Percentiles rank a stretch among this genome's conserved stretches.
These are phyloP conservation scores for Drosophila testacea DNA, from an alignment of 2,888 invertebrate genomes.

Conservation along the genomic window DNA sequence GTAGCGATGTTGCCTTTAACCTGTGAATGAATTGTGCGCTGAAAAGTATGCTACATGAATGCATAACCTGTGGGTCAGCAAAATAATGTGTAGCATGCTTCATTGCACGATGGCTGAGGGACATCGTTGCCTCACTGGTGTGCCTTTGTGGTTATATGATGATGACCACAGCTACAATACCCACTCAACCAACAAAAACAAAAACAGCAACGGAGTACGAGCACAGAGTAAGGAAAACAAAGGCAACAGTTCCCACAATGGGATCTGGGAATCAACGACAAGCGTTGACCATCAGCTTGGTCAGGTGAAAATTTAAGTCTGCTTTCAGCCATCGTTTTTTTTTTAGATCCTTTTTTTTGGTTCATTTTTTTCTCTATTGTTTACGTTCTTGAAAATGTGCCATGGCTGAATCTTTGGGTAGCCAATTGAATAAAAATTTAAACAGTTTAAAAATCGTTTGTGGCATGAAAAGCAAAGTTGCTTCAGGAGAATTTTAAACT, in stretches of 20 bases:
- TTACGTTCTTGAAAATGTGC: slow-evolving; percentile 10
- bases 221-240: slow-evolving; percentile 39
- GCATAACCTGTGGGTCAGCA: slow-evolving; percentile 63
- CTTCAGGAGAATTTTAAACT: not conserved
- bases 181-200: slow-evolving; percentile 39
- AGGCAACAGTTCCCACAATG: slow-evolving; percentile 51
- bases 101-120: slow-evolving; percentile 50
- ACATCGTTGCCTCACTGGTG: slow-evolving; percentile 14
- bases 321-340: slow-evolving; percentile 12
- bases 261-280: slow-evolving; percentile 52
- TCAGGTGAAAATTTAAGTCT: slow-evolving; percentile 61
- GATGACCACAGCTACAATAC: slow-evolving; percentile 53
- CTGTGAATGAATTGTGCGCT: slow-evolving; percentile 34
- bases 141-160: slow-evolving; percentile 55
- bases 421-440: slow-evolving; percentile 22
- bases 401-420: slow-evolving; percentile 12
- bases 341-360: slow-evolving; percentile 2
- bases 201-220: slow-evolving; percentile 11
- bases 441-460: slow-evolving; percentile 16
- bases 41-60: slow-evolving; percentile 70
- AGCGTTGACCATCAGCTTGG: slow-evolving; percentile 50
- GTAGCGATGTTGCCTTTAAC: slow-evolving; percentile 26
- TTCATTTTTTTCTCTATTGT: slow-evolving; percentile 23
- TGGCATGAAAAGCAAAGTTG: slow-evolving; percentile 2
- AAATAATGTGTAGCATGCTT: slow-evolving; percentile 69